These are phyloP conservation scores for Tursiops truncatus DNA, from an alignment of 2,113 vertebrate genomes.

Conservation along the genomic window DNA sequence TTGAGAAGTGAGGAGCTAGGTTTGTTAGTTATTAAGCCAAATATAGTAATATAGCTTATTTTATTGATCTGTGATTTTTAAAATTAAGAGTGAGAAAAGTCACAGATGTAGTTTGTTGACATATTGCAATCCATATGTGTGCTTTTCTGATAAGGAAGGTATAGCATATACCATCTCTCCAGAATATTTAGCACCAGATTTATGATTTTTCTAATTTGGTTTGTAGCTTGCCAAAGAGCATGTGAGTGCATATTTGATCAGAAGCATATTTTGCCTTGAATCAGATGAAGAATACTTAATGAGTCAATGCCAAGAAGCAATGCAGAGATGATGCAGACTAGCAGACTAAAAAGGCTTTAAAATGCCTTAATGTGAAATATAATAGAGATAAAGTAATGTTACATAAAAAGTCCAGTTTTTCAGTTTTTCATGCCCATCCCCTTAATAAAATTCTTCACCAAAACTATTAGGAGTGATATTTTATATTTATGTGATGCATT, in stretches of 20 bases:
- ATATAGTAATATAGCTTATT: slow-evolving; percentile 62
- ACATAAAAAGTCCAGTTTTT: not conserved
- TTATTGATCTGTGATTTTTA: slow-evolving; percentile 75
- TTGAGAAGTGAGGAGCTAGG: slow-evolving; percentile 50
- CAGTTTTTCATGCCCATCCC: not conserved
- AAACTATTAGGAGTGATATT: not conserved
- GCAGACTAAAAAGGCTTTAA: slow-evolving; percentile 30
- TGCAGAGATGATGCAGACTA: slow-evolving; percentile 43
- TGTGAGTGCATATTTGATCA: slow-evolving; percentile 73
- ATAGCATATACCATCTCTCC: slow-evolving; percentile 69
- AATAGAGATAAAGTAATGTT: slow-evolving; percentile 11
- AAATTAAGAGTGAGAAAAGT: slow-evolving; percentile 69
- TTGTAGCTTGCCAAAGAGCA: slow-evolving; percentile 76
- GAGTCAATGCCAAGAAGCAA: slow-evolving; percentile 67
- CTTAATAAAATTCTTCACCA: not conserved
- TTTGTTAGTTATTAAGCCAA: slow-evolving; percentile 73
- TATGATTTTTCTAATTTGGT: slow-evolving; percentile 57
- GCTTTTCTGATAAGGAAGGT: slow-evolving; percentile 70
- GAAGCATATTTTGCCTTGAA: slow-evolving; percentile 78
- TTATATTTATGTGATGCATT: not conserved
- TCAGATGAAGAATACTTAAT: slow-evolving; percentile 76
- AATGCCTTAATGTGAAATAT: slow-evolving; percentile 28
- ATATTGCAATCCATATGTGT: slow-evolving; percentile 76
- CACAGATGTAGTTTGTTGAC: slow-evolving; percentile 67
- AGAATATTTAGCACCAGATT: slow-evolving; percentile 59